A percentile compares a stretch with the other conserved stretches of the same genome.
phyloP scores from a whole-genome alignment of 2,113 vertebrate genomes.

The Hucho hucho region DNA sequence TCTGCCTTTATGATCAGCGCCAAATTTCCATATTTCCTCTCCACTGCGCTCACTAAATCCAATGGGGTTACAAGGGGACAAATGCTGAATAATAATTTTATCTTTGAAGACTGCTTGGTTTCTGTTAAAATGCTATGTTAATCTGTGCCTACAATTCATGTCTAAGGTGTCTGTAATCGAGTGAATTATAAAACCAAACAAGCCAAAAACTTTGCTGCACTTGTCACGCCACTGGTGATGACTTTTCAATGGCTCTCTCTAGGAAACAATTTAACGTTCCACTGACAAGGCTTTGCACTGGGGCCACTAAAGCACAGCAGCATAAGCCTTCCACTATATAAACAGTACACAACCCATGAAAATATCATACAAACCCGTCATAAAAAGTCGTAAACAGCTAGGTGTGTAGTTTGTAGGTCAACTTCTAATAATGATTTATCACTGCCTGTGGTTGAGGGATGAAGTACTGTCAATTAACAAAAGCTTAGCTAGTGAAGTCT shows the following conservation, averaged over 20 bases:
- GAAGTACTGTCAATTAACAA: not conserved
- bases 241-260: slow-evolving; percentile 32
- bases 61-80: slow-evolving; percentile 3
- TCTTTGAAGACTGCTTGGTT: not conserved
- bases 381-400: not conserved
- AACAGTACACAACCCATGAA: slow-evolving; percentile 5
- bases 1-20: not conserved
- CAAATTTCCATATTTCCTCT: slow-evolving; percentile 16
- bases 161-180: not conserved
- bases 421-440: not conserved
- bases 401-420: not conserved
- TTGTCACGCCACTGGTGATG: slow-evolving; percentile 46
- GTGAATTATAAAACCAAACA: too few species aligned
- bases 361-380: not conserved
- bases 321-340: slow-evolving; percentile 2
- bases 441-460: not conserved
- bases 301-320: slow-evolving; percentile 26
- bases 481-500: not conserved
- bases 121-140: not conserved
- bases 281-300: slow-evolving; percentile 11
- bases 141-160: not conserved
- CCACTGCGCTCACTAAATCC: not conserved
- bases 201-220: too few species aligned
- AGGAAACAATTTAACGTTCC: slow-evolving; percentile 45
- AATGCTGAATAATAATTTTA: not conserved